Evolutionary conservation across 2,797 vertebrate species (phyloP), one percentile per base, ranked within the genome.

Genomic region (Diceros bicornis): DNA sequence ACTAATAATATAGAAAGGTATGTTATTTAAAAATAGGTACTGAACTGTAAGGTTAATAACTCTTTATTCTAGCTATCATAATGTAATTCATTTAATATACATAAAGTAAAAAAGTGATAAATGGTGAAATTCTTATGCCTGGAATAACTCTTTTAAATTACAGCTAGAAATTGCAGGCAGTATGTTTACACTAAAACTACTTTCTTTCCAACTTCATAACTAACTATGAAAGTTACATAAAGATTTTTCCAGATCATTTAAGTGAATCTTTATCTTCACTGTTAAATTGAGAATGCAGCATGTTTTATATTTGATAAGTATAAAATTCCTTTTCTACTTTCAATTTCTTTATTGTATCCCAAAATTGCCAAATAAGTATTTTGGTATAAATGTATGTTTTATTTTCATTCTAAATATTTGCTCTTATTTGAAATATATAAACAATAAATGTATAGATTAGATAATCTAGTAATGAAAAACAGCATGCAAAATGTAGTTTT

Each of bases 71-170:
- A 82, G 23, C 21, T 64, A 34, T 59, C 27, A 57, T 83, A 69
- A 84, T 91, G 23, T 27, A 89, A 89, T 59, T 85, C 12, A 61
- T 84, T 93, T 89, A 62, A 7, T 61, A 69, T 83, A 72, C 12
- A 81, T 68, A 95, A 75, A 89, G n/a, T 50, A 23, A 93, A 84
- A 16, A 92, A 79, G 14, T 82, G 7, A 92, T 74, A 61, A 82
- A 44, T 66, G n/a, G 4, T 61, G 44, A 82, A 87, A 78, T 68
- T 97, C n/a, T 91, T 93, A 72, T 23, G 4, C 29, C 27, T n/a
- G 18, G 34, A 95, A 90, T 96, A 82, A 59, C 11, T 64, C 20
- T 85, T 82, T 25, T 71, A 91, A 95, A 72, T 81, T 83, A 62
- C 5, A 66, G 85, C 7, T 92, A 29, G 11, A 72, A 94, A 84